phyloP scores from a whole-genome alignment of 2,797 vertebrate genomes.

The Squalus acanthias region DNA sequence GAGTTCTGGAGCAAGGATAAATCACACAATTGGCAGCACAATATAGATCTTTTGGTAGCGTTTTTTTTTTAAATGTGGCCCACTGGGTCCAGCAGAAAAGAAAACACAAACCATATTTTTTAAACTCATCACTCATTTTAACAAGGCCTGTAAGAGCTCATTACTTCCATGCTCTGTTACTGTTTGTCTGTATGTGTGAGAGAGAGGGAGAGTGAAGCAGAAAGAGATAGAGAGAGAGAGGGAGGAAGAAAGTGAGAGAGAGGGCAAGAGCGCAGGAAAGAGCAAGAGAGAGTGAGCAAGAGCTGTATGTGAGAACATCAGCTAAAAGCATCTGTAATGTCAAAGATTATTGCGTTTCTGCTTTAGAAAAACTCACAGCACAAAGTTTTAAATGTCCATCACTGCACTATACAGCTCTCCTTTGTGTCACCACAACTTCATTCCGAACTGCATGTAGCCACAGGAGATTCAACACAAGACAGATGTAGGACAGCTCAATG shows the following conservation, averaged over 20 bases:
- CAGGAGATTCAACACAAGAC: not conserved
- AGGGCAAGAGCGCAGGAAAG: no score
- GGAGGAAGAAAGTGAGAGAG: not conserved
- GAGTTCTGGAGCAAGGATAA: not conserved
- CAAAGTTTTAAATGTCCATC: constrained; percentile 28
- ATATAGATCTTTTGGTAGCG: not conserved
- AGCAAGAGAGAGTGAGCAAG: not conserved
- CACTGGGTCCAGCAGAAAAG: not conserved
- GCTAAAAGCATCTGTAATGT: not conserved
- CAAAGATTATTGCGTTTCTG: not conserved
- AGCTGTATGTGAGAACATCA: not conserved
- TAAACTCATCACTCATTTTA: not conserved
- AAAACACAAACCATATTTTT: not conserved
- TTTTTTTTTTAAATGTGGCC: not conserved
- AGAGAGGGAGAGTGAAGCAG: not conserved
- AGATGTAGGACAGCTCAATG: not conserved
- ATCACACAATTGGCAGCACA: not conserved
- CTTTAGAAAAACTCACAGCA: not conserved
- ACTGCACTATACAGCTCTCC: not conserved
- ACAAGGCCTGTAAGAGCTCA: not conserved
- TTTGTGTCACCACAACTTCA: not conserved
- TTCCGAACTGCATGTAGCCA: no score
- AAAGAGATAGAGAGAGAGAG: not conserved
- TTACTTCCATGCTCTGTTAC: not conserved
- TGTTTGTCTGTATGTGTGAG: not conserved